Conservation (phyloP, 2,797 vertebrate species). For the Diplodus puntazzo region DNA sequence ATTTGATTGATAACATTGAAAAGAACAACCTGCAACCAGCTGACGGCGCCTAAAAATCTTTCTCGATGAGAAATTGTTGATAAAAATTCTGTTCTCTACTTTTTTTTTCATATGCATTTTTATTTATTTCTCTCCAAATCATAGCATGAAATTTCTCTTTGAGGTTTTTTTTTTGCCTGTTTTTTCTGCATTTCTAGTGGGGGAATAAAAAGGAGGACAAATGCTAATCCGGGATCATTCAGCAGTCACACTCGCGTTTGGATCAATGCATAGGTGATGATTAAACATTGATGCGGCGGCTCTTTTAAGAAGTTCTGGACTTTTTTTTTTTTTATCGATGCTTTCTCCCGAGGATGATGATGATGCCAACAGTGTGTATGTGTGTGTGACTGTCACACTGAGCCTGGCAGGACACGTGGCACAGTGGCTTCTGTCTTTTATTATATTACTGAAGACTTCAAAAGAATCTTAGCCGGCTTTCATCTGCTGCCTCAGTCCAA, state of each 20-base stretch:
- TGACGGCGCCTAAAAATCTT: slow-evolving; percentile 11
- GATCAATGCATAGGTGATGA: background rate
- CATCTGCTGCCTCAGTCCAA: slow-evolving; percentile 89
- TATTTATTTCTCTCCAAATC: background rate
- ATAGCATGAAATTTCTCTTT: background rate
- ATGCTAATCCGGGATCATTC: background rate
- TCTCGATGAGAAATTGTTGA: background rate
- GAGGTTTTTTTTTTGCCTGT: background rate
- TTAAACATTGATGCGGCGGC: background rate
- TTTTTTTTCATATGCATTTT: too few species aligned
- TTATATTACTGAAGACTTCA: slow-evolving; percentile 83
- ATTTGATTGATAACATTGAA: slow-evolving; percentile 31
- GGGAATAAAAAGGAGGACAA: background rate
- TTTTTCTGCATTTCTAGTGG: background rate
- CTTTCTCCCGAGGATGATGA: slow-evolving; percentile 35
- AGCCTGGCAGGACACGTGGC: slow-evolving; percentile 68
- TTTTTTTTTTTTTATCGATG: background rate
- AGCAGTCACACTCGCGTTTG: background rate
- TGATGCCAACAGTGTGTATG: slow-evolving; percentile 23
- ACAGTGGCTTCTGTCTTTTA: slow-evolving; percentile 75
- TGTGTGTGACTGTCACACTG: slow-evolving; percentile 44
- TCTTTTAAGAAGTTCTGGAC: slow-evolving; percentile 2
- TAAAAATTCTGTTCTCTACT: background rate
- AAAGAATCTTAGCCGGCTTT: slow-evolving; percentile 84
- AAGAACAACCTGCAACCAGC: background rate